Evolutionary conservation across 2,113 vertebrate genomes (phyloP), one percentile per base, ranked within the genome.

Genomic region (Casuarius casuarius): DNA sequence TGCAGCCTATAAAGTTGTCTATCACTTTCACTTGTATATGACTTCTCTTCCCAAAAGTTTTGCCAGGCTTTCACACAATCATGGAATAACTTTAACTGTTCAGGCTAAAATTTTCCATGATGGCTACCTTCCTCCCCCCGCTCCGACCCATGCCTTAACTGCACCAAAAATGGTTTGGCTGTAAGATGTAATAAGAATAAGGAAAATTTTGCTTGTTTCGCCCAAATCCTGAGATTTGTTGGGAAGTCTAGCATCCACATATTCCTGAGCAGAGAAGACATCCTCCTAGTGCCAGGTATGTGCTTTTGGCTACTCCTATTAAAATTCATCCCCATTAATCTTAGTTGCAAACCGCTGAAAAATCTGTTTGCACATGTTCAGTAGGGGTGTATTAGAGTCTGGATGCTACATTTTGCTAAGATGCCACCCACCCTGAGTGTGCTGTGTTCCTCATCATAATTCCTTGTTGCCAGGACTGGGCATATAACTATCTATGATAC

Each of bases 331-430:
- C 31, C 49, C 49, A 77, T 93, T 90, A 84, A 66, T 92, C 92
- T 75, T 82, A 44, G 78, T 91, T 94, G 89, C 87, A 81, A 92
- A 35, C 63, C 85, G 66, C 71, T 90, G 85, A 85, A 95, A 73
- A 79, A 56, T 33, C 66, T 92, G 56, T 81, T 90, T 91, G 74
- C 74, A 87, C 33, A 14, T 66, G 59, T 63, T 80, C 54, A 26
- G 68, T 35, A 38, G 59, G 29, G 44, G 33, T 68, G 26, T 83
- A 54, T 10, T 74, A 16, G 22, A 89, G 52, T 31, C 66, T 89
- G 70, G 25, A 40, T 17, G 58, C 70, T 75, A 52, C 28, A 5
- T 42, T 84, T 70, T 75, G 21, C 56, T 62, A 35, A 13, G 4
- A 73, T 68, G 59, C 52, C 81, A 75, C 87, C 44, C 74, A 89